phyloP scores from a whole-genome alignment of 2,888 invertebrate species.

The Protodeltote pygarga region DNA sequence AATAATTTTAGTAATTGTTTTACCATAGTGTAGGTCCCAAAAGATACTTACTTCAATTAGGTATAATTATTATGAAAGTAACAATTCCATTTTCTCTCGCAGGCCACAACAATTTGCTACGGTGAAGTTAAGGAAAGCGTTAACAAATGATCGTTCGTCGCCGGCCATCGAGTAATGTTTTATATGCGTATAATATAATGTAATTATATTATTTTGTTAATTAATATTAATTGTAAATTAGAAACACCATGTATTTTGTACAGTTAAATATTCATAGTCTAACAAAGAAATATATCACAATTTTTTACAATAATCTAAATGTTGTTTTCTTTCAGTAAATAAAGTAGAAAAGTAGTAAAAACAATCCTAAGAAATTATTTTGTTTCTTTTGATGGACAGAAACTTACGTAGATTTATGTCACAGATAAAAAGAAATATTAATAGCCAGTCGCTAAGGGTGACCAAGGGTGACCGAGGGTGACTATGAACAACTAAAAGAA shows the following conservation, averaged over 20 bases:
- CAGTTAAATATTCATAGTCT: constrained; percentile 87
- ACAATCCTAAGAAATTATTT: too few species aligned
- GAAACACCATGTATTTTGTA: constrained; percentile 85
- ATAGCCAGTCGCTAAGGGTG: too few species aligned
- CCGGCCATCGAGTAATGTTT: constrained; percentile 88
- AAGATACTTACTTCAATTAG: not conserved
- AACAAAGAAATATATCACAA: constrained; percentile 86
- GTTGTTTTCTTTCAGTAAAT: constrained; percentile 60
- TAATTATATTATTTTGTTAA: constrained; percentile 80
- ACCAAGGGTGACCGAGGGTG: too few species aligned
- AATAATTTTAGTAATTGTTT: too few species aligned
- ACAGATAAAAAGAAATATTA: too few species aligned
- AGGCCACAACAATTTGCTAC: constrained; percentile 96
- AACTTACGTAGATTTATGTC: too few species aligned
- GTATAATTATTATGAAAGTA: too few species aligned
- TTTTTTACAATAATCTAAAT: constrained; percentile 79
- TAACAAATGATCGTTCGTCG: constrained; percentile 94
- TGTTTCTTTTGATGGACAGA: too few species aligned
- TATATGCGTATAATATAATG: constrained; percentile 62
- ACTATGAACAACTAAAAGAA: too few species aligned
- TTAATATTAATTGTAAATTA: constrained; percentile 84
- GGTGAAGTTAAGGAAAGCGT: constrained; percentile 94
- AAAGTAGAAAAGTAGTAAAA: too few species aligned
- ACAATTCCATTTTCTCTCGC: constrained; percentile 67
- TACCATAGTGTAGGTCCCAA: not conserved